phyloP scores from a whole-genome alignment of 2,113 vertebrate species.

The Ochotona curzoniae region DNA sequence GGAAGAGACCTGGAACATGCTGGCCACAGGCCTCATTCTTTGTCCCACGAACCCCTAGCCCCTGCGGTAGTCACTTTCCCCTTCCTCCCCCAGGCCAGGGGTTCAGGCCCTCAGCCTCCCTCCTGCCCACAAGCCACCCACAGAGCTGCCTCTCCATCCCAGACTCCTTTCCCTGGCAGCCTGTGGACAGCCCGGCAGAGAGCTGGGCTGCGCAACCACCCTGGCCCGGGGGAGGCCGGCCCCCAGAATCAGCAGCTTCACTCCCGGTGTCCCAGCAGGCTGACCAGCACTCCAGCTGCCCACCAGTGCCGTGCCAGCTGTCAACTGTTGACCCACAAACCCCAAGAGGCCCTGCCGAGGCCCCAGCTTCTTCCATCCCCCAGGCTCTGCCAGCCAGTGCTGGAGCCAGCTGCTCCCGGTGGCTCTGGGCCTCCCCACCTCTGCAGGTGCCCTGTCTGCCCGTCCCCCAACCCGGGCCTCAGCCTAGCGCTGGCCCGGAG shows the following conservation, averaged over 20 bases:
- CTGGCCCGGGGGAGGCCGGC: not conserved
- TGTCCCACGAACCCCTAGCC: not conserved
- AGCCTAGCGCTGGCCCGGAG: constrained; percentile 33
- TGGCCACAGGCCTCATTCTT: constrained; percentile 3
- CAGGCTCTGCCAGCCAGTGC: not conserved
- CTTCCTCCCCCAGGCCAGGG: not conserved
- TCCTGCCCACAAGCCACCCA: constrained; percentile 18
- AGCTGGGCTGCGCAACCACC: not conserved
- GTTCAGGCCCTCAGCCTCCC: constrained; percentile 26
- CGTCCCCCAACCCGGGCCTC: not conserved
- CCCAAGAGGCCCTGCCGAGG: not conserved
- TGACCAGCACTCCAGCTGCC: not conserved
- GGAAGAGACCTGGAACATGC: not conserved
- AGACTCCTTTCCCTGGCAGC: not conserved
- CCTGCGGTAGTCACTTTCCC: not conserved
- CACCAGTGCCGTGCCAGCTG: not conserved
- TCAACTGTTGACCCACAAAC: no score
- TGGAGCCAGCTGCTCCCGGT: not conserved
- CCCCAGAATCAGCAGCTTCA: not conserved
- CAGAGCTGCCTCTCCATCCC: constrained; percentile 31
- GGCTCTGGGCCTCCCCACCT: not conserved
- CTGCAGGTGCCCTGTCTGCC: not conserved
- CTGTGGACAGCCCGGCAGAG: constrained; percentile 2
- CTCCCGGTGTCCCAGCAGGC: not conserved
- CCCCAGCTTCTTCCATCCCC: not conserved